A percentile compares a stretch with the other conserved stretches of the same genome.
These are phyloP conservation scores for Rhabditoides inermis DNA, from an alignment of 2,888 invertebrate species.

Conservation along the genomic window DNA sequence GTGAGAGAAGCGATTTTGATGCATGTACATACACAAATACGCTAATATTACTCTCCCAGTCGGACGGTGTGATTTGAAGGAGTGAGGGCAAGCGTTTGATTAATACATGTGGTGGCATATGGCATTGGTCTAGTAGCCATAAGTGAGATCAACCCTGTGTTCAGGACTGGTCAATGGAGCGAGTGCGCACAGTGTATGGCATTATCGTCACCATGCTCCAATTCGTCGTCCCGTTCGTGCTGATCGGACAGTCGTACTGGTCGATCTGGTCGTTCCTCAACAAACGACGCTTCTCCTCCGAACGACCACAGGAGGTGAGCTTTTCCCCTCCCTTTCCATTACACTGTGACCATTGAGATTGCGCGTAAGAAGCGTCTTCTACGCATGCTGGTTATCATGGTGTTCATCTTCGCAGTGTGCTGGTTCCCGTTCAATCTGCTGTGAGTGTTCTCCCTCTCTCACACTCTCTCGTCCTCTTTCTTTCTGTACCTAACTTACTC, in stretches of 20 bases:
- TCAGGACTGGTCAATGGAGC: constrained; percentile 73
- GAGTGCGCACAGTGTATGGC: constrained; percentile 71
- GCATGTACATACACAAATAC: too few relatives aligned
- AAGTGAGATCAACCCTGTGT: too few relatives aligned
- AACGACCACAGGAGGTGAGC: constrained; percentile 13
- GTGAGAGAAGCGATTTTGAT: too few relatives aligned
- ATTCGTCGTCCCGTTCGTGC: constrained; percentile 83
- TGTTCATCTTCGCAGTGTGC: constrained; percentile 83
- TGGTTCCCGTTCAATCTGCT: constrained; percentile 75
- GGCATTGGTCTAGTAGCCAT: too few relatives aligned
- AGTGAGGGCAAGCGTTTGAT: too few relatives aligned
- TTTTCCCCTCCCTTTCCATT: background rate
- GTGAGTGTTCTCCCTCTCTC: constrained; percentile 58
- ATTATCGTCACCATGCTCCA: constrained; percentile 79
- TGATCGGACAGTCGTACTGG: constrained; percentile 87
- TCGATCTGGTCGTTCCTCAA: constrained; percentile 66
- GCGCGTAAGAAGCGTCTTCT: constrained; percentile 68
- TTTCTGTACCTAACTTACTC: background rate
- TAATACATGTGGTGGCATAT: too few relatives aligned
- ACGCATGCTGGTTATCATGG: constrained; percentile 95
- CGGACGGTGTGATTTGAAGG: too few relatives aligned
- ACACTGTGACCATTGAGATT: constrained; percentile 52
- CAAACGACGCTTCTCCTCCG: constrained; percentile 14
- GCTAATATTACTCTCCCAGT: too few relatives aligned
- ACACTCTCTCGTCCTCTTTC: background rate